Percentiles rank a stretch among this genome's conserved stretches.
phyloP scores from a whole-genome alignment of 2,888 invertebrate genomes.

The Cantharis lateralis region DNA sequence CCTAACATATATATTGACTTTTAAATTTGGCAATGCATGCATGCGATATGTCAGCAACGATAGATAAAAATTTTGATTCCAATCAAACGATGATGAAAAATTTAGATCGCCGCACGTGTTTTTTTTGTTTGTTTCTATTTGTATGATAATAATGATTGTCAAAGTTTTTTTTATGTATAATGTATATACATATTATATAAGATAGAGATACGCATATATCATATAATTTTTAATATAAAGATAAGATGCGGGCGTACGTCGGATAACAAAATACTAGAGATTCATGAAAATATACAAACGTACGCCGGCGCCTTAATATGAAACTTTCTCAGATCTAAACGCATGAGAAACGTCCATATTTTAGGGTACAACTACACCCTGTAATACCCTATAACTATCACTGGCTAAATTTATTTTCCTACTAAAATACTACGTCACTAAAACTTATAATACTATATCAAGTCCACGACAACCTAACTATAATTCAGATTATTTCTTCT shows the following conservation, averaged over 20 bases:
- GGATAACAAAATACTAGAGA: slow-evolving; percentile 19
- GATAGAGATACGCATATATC: slow-evolving; percentile 46
- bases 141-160: slow-evolving; percentile 54
- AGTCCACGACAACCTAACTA: slow-evolving; percentile 51
- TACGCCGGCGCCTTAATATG: slow-evolving; percentile 33
- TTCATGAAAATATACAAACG: slow-evolving; percentile 2
- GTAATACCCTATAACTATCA: slow-evolving; percentile 54
- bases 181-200: slow-evolving; percentile 34
- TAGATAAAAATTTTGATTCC: slow-evolving; percentile 39
- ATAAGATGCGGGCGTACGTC: slow-evolving; percentile 30
- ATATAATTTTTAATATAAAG: slow-evolving; percentile 36
- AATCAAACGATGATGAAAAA: slow-evolving; percentile 24
- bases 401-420: slow-evolving; percentile 49
- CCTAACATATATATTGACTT: slow-evolving; percentile 66
- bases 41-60: slow-evolving; percentile 47
- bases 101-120: slow-evolving; percentile 27
- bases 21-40: slow-evolving; percentile 64
- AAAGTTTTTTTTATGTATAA: slow-evolving; percentile 39
- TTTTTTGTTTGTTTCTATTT: slow-evolving; percentile 35
- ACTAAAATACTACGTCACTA: slow-evolving; percentile 30
- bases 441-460: slow-evolving; percentile 34
- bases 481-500: slow-evolving; percentile 18
- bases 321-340: slow-evolving; percentile 35
- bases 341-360: slow-evolving; percentile 41
- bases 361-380: slow-evolving; percentile 58